These are phyloP conservation scores for Athene cunicularia DNA, from an alignment of 2,113 vertebrate genomes.

Conservation along the genomic window DNA sequence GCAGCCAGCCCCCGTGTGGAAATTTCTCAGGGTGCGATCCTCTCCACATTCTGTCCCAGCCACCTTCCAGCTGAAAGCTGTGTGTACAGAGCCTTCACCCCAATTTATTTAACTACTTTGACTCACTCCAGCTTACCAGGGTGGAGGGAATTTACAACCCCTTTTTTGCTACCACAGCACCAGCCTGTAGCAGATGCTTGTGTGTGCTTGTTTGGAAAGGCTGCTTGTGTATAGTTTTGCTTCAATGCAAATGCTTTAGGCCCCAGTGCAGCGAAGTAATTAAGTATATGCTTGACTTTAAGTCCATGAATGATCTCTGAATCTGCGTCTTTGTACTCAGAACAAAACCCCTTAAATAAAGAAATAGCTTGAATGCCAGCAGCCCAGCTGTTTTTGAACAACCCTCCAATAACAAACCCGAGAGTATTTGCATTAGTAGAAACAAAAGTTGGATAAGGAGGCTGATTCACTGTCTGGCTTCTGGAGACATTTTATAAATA, in stretches of 20 bases:
- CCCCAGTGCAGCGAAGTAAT: background rate
- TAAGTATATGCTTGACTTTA: conserved; percentile 32
- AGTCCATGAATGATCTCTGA: conserved; percentile 38
- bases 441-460: conserved; percentile 70
- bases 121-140: background rate
- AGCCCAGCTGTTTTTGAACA: conserved; percentile 59
- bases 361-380: conserved; percentile 59
- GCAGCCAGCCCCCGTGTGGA: background rate
- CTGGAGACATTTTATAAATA: conserved; percentile 73
- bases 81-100: background rate
- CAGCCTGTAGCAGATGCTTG: rapidly evolving
- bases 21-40: background rate
- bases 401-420: conserved; percentile 31
- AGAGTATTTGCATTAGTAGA: conserved; percentile 51
- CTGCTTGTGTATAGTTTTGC: background rate
- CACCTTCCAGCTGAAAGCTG: background rate
- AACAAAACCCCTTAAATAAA: conserved; percentile 48
- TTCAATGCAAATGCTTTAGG: conserved; percentile 17
- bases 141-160: background rate
- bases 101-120: background rate
- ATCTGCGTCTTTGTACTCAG: conserved; percentile 7
- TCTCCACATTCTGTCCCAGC: background rate
- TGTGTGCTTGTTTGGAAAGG: background rate
- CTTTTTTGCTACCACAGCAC: background rate
- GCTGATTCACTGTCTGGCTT: conserved; percentile 59